These are phyloP conservation scores for Apodemus agrarius DNA, from an alignment of 2,797 vertebrate species.

Conservation along the genomic window DNA sequence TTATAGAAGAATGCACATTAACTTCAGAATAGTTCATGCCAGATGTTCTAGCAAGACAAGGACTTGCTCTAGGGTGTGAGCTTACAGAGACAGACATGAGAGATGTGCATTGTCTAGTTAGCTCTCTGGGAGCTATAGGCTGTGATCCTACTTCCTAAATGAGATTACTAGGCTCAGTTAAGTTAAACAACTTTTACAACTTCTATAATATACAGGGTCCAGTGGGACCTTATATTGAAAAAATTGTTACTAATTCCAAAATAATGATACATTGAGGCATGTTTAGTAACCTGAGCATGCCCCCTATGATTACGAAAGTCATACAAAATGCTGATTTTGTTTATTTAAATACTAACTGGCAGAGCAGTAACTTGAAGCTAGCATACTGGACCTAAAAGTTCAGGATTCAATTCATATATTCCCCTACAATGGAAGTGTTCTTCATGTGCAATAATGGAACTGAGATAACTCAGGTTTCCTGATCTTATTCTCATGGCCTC, in stretches of 20 bases:
- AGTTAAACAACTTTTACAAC: conserved; percentile 33
- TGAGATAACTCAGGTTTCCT: neutral
- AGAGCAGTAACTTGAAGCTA: neutral
- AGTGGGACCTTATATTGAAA: neutral
- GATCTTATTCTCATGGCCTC: neutral
- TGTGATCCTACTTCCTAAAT: neutral
- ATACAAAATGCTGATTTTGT: neutral
- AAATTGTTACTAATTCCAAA: conserved; percentile 14
- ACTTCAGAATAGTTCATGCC: neutral
- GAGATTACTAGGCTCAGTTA: neutral
- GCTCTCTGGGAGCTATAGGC: neutral
- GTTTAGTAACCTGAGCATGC: neutral
- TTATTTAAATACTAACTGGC: conserved; percentile 15
- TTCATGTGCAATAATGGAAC: neutral
- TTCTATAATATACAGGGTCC: neutral
- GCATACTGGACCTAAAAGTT: neutral
- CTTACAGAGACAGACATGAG: neutral
- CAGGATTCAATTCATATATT: neutral
- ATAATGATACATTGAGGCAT: neutral
- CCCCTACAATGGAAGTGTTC: neutral
- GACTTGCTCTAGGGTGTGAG: neutral
- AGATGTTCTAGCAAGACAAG: neutral
- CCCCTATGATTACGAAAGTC: neutral
- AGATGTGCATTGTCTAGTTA: neutral
- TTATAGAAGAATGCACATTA: neutral